Evolutionary conservation across 23 tunicate species (phyloP).

Genomic region (Ciona savignyi): DNA sequence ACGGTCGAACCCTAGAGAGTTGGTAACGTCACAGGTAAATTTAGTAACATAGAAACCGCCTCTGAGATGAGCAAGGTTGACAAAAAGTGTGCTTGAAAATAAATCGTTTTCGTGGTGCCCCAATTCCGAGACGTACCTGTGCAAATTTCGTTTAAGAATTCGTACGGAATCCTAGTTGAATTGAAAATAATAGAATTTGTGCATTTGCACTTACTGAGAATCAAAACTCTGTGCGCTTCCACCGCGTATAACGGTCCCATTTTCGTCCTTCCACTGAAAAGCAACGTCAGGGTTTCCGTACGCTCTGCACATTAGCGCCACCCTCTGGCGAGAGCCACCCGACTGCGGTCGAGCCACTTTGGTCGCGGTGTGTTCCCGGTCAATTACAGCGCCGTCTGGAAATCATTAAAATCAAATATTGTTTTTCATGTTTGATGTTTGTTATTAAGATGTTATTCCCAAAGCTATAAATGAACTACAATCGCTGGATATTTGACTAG

Average conservation of each 20-base stretch:
- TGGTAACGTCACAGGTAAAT: slow-evolving; percentile 29
- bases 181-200: background rate
- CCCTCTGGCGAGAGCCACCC: background rate
- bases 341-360: slow-evolving; percentile 47
- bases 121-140: background rate
- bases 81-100: slow-evolving; percentile 17
- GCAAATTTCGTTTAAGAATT: slow-evolving; percentile 13
- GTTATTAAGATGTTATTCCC: too few relatives aligned
- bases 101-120: slow-evolving; percentile 16
- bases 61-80: slow-evolving; percentile 7
- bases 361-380: slow-evolving; percentile 9
- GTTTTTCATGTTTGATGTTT: too few relatives aligned
- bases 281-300: slow-evolving; percentile 30
- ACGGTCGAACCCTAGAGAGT: slow-evolving; percentile 22
- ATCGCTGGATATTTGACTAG: too few relatives aligned
- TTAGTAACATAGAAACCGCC: slow-evolving; percentile 9
- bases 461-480: too few relatives aligned
- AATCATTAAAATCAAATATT: background rate
- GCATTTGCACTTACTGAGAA: background rate
- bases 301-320: slow-evolving; percentile 22
- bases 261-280: slow-evolving; percentile 20
- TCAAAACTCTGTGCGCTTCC: slow-evolving; percentile 7
- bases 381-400: slow-evolving; percentile 24
- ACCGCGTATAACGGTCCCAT: slow-evolving; percentile 10
- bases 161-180: background rate